Percentiles rank a stretch among this genome's conserved stretches.
These are phyloP conservation scores for Nyctereutes procyonoides DNA, from an alignment of 2,113 vertebrate species.

Conservation along the genomic window DNA sequence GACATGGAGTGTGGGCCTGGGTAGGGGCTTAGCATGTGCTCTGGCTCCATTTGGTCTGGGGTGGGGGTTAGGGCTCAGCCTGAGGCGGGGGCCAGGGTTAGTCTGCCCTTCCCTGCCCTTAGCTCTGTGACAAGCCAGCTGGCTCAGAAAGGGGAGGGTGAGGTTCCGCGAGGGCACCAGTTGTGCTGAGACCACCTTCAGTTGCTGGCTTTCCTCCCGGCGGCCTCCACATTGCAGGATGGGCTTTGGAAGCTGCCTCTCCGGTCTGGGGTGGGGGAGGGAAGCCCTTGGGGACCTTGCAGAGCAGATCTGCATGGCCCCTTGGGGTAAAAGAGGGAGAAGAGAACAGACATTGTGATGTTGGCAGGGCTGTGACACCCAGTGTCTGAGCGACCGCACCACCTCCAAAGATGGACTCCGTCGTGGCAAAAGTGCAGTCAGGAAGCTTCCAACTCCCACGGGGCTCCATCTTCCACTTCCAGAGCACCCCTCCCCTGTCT, in stretches of 20 bases:
- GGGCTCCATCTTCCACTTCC: not conserved
- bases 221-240: not conserved
- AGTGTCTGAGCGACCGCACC: rapidly evolving
- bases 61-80: not conserved
- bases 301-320: not conserved
- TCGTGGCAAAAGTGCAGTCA: not conserved
- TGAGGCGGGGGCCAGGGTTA: not conserved
- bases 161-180: not conserved
- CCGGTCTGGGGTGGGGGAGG: not conserved
- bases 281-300: not conserved
- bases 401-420: not conserved
- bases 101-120: not conserved
- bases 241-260: not conserved
- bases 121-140: not conserved
- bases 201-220: not conserved
- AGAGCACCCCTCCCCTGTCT: not conserved
- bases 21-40: not conserved
- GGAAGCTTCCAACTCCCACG: not conserved
- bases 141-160: not conserved
- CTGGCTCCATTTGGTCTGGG: not conserved
- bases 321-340: not conserved
- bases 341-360: not conserved
- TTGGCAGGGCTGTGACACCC: not conserved
- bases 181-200: not conserved
- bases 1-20: not conserved